Conservation (phyloP, 1,140 invertebrate species). For the Nasonia vitripennis region DNA sequence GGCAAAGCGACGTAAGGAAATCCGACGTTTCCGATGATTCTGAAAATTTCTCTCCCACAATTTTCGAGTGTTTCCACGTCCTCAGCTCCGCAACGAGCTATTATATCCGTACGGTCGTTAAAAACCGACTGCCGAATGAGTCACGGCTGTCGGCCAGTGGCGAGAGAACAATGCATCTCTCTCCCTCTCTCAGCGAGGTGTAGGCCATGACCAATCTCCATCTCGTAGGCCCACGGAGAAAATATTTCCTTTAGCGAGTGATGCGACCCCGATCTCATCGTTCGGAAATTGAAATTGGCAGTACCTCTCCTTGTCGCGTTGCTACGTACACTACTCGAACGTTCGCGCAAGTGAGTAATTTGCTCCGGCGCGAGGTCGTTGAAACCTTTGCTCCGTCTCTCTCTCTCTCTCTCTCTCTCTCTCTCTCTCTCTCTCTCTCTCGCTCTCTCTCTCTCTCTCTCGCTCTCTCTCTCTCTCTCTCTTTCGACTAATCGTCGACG, state of each 20-base stretch:
- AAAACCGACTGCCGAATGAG: slow-evolving; percentile 18
- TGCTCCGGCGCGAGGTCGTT: slow-evolving; percentile 57
- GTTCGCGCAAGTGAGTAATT: slow-evolving; percentile 58
- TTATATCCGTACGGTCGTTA: slow-evolving; percentile 1
- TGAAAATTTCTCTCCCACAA: neutral
- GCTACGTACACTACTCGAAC: slow-evolving; percentile 34
- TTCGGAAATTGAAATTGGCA: slow-evolving; percentile 46
- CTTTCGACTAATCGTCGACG: slow-evolving; percentile 40
- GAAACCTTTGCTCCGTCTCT: slow-evolving; percentile 57
- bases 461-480: slow-evolving; percentile 50
- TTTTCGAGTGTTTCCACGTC: neutral
- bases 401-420: slow-evolving; percentile 50
- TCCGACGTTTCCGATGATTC: too few species aligned
- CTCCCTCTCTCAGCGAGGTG: neutral
- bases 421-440: slow-evolving; percentile 51
- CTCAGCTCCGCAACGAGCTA: neutral
- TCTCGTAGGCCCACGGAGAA: neutral
- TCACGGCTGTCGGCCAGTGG: slow-evolving; percentile 27
- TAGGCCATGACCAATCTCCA: slow-evolving; percentile 40
- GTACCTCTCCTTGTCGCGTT: neutral
- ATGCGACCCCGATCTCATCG: neutral
- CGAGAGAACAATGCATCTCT: slow-evolving; percentile 11
- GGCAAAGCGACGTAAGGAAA: too few species aligned
- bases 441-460: slow-evolving; percentile 50
- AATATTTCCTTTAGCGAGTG: slow-evolving; percentile 30